Base-by-base conservation (phyloP, 2,113 vertebrate genomes). In the Dasyprocta punctata region DNA sequence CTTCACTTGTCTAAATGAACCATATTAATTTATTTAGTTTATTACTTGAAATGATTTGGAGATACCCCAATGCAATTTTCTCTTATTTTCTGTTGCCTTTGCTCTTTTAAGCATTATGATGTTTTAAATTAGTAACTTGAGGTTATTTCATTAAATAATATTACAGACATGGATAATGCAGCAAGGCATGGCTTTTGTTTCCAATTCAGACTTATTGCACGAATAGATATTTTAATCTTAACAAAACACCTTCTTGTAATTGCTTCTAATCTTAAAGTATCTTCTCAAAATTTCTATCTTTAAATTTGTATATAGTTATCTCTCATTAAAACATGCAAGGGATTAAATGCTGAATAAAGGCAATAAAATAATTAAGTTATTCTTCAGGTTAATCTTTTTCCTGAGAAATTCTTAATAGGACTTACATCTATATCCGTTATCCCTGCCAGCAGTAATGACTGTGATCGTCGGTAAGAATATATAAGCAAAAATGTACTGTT, bases 221-320 rank as follows among this genome's bases (percentile, higher is more conserved):
- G 67, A 92, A 93, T 54, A 86, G n/a, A 96, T 80, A 75, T 16
- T 4, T 41, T 89, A 89, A 90, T 30, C 30, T 56, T 94, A 95
- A 38, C 28, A 88, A 97, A 97, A 95, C 47, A 28, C 2, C 30
- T 97, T 92, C 65, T 3, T 91, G 30, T 97, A 98, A 97, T 96
- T 97, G 19, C 61, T 92, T 93, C n/a, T 98, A 97, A 98, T 98
- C 98, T 98, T 63, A 97, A 98, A 98, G 91, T 97, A 75, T 41
- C 96, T 97, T 95, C 96, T 44, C 84, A 98, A 97, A 82, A 96
- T 44, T 94, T 97, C 20, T 97, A 4, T 65, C 20, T 97, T 90
- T 86, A 91, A 84, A 63, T 98, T 28, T 47, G 61, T 97, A 90
- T 10, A 92, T 14, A 96, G 86, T 97, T 97, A 91, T 24, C 89